Base-by-base conservation (phyloP, 1,140 invertebrate species). In the Cylas formicarius region DNA sequence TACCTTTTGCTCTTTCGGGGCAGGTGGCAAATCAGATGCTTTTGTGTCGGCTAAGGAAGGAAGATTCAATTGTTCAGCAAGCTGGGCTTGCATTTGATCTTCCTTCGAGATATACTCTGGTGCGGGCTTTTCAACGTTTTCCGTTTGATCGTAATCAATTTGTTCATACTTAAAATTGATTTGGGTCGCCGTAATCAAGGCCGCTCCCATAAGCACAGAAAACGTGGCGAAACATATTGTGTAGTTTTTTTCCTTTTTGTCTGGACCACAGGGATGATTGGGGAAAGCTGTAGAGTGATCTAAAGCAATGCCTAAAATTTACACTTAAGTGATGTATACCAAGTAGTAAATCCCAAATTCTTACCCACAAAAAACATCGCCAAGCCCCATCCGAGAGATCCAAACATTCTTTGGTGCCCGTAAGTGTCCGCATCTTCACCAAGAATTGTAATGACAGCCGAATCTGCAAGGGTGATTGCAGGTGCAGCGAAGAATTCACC, bases 211-310 rank as follows among this genome's bases (percentile, higher is more conserved):
- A 1, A 98, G 73, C 7, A 97, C 89, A 16, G 91, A 91, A 69
- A 97, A 99, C 10, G 93, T 93, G 0, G 92, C 90, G 67, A 99
- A 99, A 67, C 95, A 99, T 31, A 97, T 91, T 3, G 91, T 96
- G 66, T 99, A 99, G 65, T 98, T 98, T 60, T 96, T 92, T 62
- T 97, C 93, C 61, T 82, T 80, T 41, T 81, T 77, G 52, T 89
- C 83, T 1, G 87, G 85, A 1, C 80, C 83, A 62, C 95, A 98
- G 0, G 93, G 93, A 68, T 91, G 87, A 53, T 84, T 76, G 8
- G 77, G 87, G 71, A 86, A 99, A 57, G 74, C 84, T 50, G 77
- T 96, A 63, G 93, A 95, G 62, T 97, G 91, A 70, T 99, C 96
- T 26, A 99, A 71, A n/a, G 90, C 94, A 52, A 96, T 94, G 23